These are phyloP conservation scores for Drosophila birchii DNA, from an alignment of 2,888 invertebrate genomes.

Conservation along the genomic window DNA sequence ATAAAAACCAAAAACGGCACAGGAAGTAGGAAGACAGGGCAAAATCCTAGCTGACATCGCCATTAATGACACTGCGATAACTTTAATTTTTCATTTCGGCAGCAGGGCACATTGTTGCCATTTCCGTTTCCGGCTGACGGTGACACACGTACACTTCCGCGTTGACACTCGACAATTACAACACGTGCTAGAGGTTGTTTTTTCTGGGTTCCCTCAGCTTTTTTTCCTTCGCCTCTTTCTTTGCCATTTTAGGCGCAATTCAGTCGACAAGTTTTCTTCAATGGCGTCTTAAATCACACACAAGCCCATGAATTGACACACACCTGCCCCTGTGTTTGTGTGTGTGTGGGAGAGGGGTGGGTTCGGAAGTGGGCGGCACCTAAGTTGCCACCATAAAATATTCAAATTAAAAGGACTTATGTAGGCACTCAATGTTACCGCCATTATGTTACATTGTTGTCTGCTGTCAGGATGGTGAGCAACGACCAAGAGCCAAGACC, in stretches of 20 bases:
- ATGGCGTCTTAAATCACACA: constrained; percentile 50
- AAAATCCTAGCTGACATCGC: constrained; percentile 31
- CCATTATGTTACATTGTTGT: constrained; percentile 77
- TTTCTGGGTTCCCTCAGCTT: constrained; percentile 3
- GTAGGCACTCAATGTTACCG: constrained; percentile 81
- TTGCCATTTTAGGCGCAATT: constrained; percentile 49
- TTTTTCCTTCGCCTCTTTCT: constrained; percentile 16
- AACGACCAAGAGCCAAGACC: constrained; percentile 39
- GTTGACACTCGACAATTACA: constrained; percentile 71
- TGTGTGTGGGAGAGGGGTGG: neutral
- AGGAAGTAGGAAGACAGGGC: constrained; percentile 11
- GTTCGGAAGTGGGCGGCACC: constrained; percentile 4
- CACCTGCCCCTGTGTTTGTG: constrained; percentile 4
- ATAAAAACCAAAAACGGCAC: constrained; percentile 32
- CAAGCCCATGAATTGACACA: constrained; percentile 25
- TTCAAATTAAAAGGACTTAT: constrained; percentile 82
- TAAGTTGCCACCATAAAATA: constrained; percentile 73
- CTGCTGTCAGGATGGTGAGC: constrained; percentile 41
- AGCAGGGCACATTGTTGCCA: constrained; percentile 51
- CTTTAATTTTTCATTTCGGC: constrained; percentile 68
- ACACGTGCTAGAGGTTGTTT: constrained; percentile 68
- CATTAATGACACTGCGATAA: constrained; percentile 67
- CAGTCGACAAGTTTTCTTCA: constrained; percentile 42
- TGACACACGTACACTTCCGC: constrained; percentile 48
- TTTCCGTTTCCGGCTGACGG: constrained; percentile 66